phyloP scores from a whole-genome alignment of 2,888 invertebrate species.

The Pediacus dermestoides region DNA sequence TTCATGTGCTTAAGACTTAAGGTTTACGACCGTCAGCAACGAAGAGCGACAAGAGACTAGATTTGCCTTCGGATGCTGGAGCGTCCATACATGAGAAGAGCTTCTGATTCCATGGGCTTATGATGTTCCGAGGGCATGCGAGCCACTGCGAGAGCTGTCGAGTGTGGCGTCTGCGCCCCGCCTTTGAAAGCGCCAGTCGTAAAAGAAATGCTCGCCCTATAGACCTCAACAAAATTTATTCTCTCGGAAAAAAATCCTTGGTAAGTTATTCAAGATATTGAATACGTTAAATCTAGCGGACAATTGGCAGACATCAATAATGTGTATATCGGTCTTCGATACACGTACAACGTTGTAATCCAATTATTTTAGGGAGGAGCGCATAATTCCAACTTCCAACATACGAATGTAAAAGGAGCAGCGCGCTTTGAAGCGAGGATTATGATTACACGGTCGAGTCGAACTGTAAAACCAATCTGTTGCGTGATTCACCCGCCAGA shows the following conservation, averaged over 20 bases:
- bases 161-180: constrained; percentile 27
- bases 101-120: constrained; percentile 50
- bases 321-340: constrained; percentile 18
- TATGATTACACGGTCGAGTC: constrained; percentile 39
- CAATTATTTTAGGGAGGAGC: constrained; percentile 30
- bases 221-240: constrained; percentile 35
- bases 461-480: constrained; percentile 38
- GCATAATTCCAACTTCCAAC: constrained; percentile 16
- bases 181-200: constrained; percentile 19
- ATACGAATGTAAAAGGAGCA: constrained; percentile 24
- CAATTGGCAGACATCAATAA: constrained; percentile 36
- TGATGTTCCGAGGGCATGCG: constrained; percentile 52
- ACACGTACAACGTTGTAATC: constrained; percentile 24
- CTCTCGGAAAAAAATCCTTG: constrained; percentile 38
- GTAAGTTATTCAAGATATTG: constrained; percentile 38
- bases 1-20: constrained; percentile 6
- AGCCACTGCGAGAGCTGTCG: constrained; percentile 23
- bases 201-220: constrained; percentile 33
- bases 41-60: constrained; percentile 38
- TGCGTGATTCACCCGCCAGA: constrained; percentile 37
- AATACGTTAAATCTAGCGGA: constrained; percentile 45
- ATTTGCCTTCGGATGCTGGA: constrained; percentile 39
- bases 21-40: constrained; percentile 25
- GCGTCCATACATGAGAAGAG: constrained; percentile 33
- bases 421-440: constrained; percentile 32